These are phyloP conservation scores for Petroica traversi DNA, from an alignment of 2,113 vertebrate species.

Conservation along the genomic window DNA sequence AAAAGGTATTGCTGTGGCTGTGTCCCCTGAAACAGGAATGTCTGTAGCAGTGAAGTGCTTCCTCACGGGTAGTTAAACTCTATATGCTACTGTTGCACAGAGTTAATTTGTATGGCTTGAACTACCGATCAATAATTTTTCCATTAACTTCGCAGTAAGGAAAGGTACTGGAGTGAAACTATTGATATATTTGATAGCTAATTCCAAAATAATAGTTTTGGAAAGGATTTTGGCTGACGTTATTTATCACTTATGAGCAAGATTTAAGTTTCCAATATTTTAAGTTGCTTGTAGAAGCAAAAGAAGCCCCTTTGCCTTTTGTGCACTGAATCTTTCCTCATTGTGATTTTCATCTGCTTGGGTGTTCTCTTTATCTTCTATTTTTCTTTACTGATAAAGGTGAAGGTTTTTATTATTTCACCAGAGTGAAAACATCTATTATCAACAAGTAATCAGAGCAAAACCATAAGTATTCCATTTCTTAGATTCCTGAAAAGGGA, in stretches of 20 bases:
- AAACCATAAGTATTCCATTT: rapidly evolving
- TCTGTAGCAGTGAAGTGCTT: background rate
- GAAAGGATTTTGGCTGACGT: background rate
- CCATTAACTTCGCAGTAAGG: slow-evolving; percentile 30
- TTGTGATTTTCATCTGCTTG: background rate
- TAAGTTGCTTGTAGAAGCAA: background rate
- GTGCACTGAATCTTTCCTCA: background rate
- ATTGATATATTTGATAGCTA: background rate
- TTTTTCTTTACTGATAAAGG: background rate
- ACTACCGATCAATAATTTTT: slow-evolving; percentile 44
- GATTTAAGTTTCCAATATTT: background rate
- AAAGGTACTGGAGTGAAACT: slow-evolving; percentile 19
- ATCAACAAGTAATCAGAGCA: background rate
- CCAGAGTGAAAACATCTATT: background rate
- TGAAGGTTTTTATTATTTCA: background rate
- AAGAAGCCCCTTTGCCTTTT: background rate
- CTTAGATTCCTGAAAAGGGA: background rate
- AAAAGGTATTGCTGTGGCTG: background rate
- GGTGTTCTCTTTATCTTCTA: background rate
- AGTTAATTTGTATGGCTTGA: background rate
- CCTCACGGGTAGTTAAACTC: background rate
- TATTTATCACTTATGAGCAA: background rate
- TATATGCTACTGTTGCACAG: background rate
- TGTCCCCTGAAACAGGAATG: background rate
- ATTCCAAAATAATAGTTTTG: slow-evolving; percentile 16